These are phyloP conservation scores for Dinothrombium tinctorium DNA, from an alignment of 1,140 invertebrate genomes.

Conservation along the genomic window DNA sequence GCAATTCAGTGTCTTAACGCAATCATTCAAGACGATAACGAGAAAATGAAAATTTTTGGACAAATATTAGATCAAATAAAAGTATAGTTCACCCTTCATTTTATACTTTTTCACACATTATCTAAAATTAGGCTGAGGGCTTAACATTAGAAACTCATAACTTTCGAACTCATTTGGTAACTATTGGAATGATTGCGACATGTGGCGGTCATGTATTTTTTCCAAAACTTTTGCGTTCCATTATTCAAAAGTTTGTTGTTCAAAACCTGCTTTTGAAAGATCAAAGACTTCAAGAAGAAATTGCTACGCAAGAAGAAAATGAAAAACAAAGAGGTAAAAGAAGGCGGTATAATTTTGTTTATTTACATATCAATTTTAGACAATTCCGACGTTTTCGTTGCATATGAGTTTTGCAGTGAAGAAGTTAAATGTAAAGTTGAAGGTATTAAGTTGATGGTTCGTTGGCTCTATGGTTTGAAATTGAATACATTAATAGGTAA, in stretches of 20 bases:
- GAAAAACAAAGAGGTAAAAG: conserved; percentile 7
- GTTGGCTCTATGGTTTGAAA: conserved; percentile 79
- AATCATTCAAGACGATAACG: conserved; percentile 34
- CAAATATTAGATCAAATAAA: conserved; percentile 45
- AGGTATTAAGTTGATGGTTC: conserved; percentile 80
- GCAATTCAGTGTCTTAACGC: conserved; percentile 69
- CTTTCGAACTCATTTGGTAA: conserved; percentile 76
- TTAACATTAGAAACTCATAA: conserved; percentile 50
- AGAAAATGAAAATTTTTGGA: conserved; percentile 48
- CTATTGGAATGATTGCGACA: conserved; percentile 75
- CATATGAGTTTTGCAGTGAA: conserved; percentile 59
- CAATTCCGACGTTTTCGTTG: conserved; percentile 9
- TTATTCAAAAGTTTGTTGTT: conserved; percentile 80
- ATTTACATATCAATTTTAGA: not conserved
- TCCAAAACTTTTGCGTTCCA: conserved; percentile 58
- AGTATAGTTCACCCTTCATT: conserved; percentile 17
- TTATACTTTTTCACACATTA: conserved; percentile 1
- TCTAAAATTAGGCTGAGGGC: conserved; percentile 12
- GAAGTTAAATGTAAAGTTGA: conserved; percentile 81
- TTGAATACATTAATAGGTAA: conserved; percentile 11
- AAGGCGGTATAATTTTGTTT: not conserved
- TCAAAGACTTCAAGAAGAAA: conserved; percentile 12
- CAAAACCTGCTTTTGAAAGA: conserved; percentile 81
- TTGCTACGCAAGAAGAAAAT: conserved; percentile 9
- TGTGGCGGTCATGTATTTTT: conserved; percentile 63